Conservation (phyloP, 1,140 invertebrate genomes). For the Hyposmocoma kahamanoa region DNA sequence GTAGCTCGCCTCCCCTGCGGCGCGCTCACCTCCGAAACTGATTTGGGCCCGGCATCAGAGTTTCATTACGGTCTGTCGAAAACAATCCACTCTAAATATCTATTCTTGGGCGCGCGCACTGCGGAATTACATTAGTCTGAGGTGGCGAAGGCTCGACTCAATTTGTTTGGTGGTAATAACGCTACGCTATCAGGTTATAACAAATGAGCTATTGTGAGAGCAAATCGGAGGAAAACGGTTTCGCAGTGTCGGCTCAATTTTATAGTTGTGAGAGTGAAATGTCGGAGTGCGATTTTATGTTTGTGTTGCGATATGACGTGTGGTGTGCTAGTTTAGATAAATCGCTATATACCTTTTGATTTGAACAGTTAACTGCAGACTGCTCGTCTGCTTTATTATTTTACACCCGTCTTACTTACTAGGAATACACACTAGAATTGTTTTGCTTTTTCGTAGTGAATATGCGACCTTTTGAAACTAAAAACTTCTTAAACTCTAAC, state of each 20-base stretch:
- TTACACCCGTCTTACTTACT: no score
- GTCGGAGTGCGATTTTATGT: slow-evolving; percentile 21
- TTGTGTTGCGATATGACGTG: slow-evolving; percentile 18
- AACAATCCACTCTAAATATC: slow-evolving; percentile 74
- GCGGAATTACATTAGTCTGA: slow-evolving; percentile 72
- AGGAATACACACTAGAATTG: no score
- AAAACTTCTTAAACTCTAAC: no score
- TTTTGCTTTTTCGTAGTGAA: no score
- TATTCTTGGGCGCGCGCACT: slow-evolving; percentile 69
- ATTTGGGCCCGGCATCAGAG: slow-evolving; percentile 66
- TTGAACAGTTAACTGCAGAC: no score
- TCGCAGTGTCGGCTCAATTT: slow-evolving; percentile 58
- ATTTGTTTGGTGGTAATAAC: slow-evolving; percentile 72
- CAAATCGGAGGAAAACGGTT: slow-evolving; percentile 62
- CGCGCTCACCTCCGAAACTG: slow-evolving; percentile 67
- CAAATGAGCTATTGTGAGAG: slow-evolving; percentile 69
- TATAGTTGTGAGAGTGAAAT: slow-evolving; percentile 25
- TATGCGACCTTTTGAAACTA: no score
- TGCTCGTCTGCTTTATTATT: no score
- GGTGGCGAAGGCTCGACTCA: slow-evolving; percentile 71
- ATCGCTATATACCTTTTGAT: no score
- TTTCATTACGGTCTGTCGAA: slow-evolving; percentile 74
- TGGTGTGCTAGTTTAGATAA: not conserved
- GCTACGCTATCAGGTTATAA: slow-evolving; percentile 69
- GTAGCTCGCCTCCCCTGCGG: slow-evolving; percentile 66